These are phyloP conservation scores for Hemiscyllium ocellatum DNA, from an alignment of 2,113 vertebrate genomes.

Conservation along the genomic window DNA sequence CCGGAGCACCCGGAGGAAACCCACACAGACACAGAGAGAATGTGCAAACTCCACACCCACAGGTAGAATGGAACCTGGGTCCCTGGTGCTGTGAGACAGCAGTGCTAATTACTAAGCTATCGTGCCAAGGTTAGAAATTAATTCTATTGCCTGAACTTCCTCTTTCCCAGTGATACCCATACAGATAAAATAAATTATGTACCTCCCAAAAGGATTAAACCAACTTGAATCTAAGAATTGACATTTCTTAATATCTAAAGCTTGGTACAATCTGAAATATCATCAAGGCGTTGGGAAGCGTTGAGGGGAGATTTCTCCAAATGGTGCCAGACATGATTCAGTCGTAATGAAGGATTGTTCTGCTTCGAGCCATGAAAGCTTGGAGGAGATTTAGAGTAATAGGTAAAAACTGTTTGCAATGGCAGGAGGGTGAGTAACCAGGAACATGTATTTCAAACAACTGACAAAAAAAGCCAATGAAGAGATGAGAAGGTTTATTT, in stretches of 20 bases:
- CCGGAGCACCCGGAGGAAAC: too few species aligned
- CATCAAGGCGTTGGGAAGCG: not conserved
- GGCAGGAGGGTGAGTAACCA: not conserved
- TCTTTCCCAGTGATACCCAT: too few species aligned
- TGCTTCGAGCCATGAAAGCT: not conserved
- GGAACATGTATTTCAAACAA: not conserved
- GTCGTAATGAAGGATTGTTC: not conserved
- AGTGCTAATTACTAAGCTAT: too few species aligned
- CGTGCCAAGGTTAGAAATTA: not conserved
- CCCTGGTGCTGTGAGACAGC: too few species aligned
- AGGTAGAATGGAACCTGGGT: too few species aligned
- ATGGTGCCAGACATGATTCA: not conserved
- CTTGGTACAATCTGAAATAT: not conserved
- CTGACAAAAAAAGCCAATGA: not conserved
- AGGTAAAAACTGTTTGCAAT: not conserved
- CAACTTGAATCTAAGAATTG: not conserved
- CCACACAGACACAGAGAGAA: too few species aligned
- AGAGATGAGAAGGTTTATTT: not conserved
- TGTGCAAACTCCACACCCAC: too few species aligned
- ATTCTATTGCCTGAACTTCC: not conserved
- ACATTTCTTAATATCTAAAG: not conserved
- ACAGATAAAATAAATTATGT: too few species aligned
- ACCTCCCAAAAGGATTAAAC: not conserved
- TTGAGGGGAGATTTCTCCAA: not conserved
- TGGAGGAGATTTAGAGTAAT: not conserved